Evolutionary conservation across 2,888 invertebrate species (phyloP).

Genomic region (Sepioteuthis lessoniana): DNA sequence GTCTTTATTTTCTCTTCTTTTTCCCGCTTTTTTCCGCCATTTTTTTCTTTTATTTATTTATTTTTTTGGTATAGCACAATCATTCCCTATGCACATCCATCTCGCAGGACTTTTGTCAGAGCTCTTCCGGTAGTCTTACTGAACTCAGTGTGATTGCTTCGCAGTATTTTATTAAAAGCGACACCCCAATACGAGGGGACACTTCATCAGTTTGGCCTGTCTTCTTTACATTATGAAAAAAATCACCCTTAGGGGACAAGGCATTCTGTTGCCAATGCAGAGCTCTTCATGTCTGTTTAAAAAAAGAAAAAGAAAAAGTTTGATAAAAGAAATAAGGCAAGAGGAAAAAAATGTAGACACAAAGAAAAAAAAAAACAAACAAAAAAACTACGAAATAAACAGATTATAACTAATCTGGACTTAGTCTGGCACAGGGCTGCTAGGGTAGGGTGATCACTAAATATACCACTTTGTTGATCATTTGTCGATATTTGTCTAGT

Average conservation of each 20-base stretch:
- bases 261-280: background rate
- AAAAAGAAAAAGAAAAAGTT: background rate
- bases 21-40: too few species aligned
- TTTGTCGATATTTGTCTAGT: background rate
- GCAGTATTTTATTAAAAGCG: slow-evolving; percentile 12
- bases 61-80: background rate
- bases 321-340: background rate
- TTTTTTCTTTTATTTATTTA: too few species aligned
- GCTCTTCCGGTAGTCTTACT: background rate
- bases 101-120: background rate
- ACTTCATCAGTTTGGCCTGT: slow-evolving; percentile 33
- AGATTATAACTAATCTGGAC: too few species aligned
- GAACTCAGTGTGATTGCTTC: background rate
- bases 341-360: background rate
- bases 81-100: background rate
- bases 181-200: background rate
- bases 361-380: background rate
- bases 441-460: too few species aligned
- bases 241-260: background rate
- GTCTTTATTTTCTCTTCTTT: background rate
- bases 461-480: too few species aligned
- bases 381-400: background rate
- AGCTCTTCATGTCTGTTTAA: background rate
- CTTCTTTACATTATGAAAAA: background rate
- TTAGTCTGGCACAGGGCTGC: too few species aligned